Evolutionary conservation across 2,797 vertebrate species (phyloP), one percentile per base, ranked within the genome.

Genomic region (Taenioides sp.): DNA sequence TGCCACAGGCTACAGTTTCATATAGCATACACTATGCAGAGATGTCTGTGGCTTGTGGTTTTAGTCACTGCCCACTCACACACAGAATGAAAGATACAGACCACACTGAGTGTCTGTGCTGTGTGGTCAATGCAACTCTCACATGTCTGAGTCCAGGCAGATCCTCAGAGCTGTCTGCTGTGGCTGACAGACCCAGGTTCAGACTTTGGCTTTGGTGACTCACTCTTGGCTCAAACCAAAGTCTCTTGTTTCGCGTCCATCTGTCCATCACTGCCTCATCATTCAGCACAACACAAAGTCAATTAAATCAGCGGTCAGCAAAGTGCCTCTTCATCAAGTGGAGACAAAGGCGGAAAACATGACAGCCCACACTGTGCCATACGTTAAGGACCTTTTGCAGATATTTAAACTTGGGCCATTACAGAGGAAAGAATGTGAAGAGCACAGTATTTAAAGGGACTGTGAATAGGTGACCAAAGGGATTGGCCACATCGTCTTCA

Each of bases 191-290:
- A 82, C 85, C 52, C 25, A 82, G 80, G 83, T 87, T 84, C 70
- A 65, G 67, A 67, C 73, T 80, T 63, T 73, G 82, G 74, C 79
- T 28, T 60, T 37, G 10, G 37, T 82, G 84, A 88, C 69, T 87
- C 85, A 79, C 55, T 85, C 76, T 84, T 84, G 83, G 86, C 82
- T 80, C 69, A 61, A 80, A 80, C 78, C 63, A 65, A 83, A 87
- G 80, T 68, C 55, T 73, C 59, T 74, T 37, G 71, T 82, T 72
- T 76, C 18, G 25, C 74, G 67, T 82, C 88, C 85, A 87, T 89
- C 91, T 90, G 89, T 86, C 87, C 81, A 67, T 92, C 89, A 89
- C 77, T 74, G 86, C 81, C 85, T 79, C 80, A 82, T 87, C 80
- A 69, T 68, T 84, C 79, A 40, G 80, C 10, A 69, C 73, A 80